Evolutionary conservation across 2,113 vertebrate species (phyloP).

Genomic region (Hippocampus guttulatus): DNA sequence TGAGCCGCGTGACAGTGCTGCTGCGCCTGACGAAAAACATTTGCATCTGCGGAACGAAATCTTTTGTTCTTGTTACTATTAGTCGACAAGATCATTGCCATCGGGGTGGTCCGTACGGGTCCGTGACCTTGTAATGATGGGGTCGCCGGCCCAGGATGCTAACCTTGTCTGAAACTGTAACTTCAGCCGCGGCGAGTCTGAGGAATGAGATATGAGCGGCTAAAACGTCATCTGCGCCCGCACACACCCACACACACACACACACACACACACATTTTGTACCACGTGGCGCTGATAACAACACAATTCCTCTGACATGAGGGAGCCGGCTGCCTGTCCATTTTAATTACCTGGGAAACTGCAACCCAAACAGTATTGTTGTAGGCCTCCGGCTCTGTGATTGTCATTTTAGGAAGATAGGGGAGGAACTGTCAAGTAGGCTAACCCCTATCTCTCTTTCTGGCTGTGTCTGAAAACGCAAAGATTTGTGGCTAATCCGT

Average conservation of each 20-base stretch:
- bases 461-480: conserved; percentile 32
- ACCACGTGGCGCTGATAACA: conserved; percentile 55
- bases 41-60: conserved; percentile 50
- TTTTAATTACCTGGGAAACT: conserved; percentile 68
- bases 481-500: conserved; percentile 55
- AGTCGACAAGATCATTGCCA: conserved; percentile 58
- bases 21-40: conserved; percentile 46
- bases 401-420: conserved; percentile 49
- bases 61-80: conserved; percentile 35
- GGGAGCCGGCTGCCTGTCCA: conserved; percentile 40
- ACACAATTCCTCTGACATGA: conserved; percentile 61
- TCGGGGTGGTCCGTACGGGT: conserved; percentile 47
- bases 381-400: conserved; percentile 37
- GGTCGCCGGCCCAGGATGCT: conserved; percentile 39
- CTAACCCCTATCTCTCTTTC: conserved; percentile 29
- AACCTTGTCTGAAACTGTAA: conserved; percentile 53
- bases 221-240: conserved; percentile 35
- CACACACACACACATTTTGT: conserved; percentile 34
- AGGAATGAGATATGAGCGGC: conserved; percentile 42
- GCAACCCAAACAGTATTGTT: conserved; percentile 50
- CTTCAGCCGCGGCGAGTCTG: conserved; percentile 31
- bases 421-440: conserved; percentile 45
- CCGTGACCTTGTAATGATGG: conserved; percentile 68
- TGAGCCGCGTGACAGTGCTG: conserved; percentile 41
- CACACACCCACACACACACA: not conserved